phyloP scores from a whole-genome alignment of 2,113 vertebrate genomes.

The Dascyllus trimaculatus region DNA sequence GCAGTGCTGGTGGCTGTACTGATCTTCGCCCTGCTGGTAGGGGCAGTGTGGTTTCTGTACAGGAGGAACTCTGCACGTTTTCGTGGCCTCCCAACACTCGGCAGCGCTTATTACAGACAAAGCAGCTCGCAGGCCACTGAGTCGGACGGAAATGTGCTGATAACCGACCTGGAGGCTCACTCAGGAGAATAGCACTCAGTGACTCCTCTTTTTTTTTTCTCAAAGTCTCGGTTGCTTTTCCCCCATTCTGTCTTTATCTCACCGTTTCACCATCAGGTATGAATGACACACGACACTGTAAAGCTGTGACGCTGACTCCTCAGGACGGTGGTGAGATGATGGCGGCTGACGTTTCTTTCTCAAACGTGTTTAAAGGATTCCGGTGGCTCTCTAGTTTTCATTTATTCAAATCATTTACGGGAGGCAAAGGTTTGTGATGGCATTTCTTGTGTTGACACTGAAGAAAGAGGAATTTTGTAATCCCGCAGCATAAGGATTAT shows the following conservation, averaged over 20 bases:
- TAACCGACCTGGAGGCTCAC: conserved; percentile 88
- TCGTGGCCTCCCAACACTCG: conserved; percentile 78
- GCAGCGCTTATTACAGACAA: conserved; percentile 86
- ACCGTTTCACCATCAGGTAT: conserved; percentile 37
- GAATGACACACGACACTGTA: conserved; percentile 41
- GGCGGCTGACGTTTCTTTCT: not conserved
- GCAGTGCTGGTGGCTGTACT: conserved; percentile 84
- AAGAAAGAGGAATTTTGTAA: conserved; percentile 17
- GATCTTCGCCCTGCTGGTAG: conserved; percentile 81
- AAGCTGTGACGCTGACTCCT: conserved; percentile 63
- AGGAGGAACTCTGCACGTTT: conserved; percentile 83
- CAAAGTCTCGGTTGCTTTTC: not conserved
- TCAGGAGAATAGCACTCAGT: conserved; percentile 75
- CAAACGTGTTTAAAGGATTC: conserved; percentile 29
- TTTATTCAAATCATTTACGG: conserved; percentile 8
- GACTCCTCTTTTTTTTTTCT: not conserved
- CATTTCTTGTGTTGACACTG: conserved; percentile 7
- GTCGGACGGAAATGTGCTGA: conserved; percentile 92
- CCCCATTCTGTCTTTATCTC: not conserved
- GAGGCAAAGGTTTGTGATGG: not conserved
- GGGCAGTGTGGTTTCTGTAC: conserved; percentile 84
- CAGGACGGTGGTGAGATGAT: conserved; percentile 53
- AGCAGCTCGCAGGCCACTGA: conserved; percentile 79
- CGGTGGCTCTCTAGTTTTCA: not conserved
- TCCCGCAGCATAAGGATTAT: not conserved